Evolutionary conservation across 2,113 vertebrate species (phyloP).

Genomic region (Sorex araneus): DNA sequence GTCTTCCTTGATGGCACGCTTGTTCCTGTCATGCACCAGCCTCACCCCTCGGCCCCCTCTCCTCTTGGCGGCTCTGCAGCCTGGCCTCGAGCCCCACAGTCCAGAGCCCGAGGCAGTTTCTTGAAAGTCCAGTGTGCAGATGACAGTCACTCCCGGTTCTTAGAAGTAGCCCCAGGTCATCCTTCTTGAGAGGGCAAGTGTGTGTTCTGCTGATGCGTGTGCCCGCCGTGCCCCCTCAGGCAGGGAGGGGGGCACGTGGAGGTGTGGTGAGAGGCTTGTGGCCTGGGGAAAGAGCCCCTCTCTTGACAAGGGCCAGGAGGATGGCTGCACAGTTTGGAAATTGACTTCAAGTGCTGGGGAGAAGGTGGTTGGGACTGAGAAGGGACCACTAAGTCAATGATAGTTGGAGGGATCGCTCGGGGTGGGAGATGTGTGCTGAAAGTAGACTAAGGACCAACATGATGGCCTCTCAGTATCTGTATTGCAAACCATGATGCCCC

Average conservation of each 20-base stretch:
- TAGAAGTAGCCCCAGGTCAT: constrained; percentile 22
- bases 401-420: too few relatives aligned
- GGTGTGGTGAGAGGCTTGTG: neutral
- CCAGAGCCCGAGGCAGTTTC: neutral
- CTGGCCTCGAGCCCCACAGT: neutral
- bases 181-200: neutral
- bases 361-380: neutral
- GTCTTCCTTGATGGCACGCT: neutral
- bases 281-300: too few relatives aligned
- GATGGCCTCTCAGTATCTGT: too few relatives aligned
- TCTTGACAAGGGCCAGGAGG: too few relatives aligned
- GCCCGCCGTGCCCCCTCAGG: neutral
- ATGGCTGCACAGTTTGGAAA: too few relatives aligned
- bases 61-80: neutral
- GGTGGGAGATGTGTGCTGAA: too few relatives aligned
- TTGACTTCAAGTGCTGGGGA: too few relatives aligned
- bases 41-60: neutral
- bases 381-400: too few relatives aligned
- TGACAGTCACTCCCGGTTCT: neutral
- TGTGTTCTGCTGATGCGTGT: neutral
- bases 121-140: neutral
- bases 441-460: too few relatives aligned
- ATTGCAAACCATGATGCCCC: too few relatives aligned
- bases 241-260: too few relatives aligned
- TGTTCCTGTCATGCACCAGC: neutral